Percentiles rank a stretch among this genome's conserved stretches.
These are phyloP conservation scores for Drymodes brunneopygia DNA, from an alignment of 2,113 vertebrate genomes.

Conservation along the genomic window DNA sequence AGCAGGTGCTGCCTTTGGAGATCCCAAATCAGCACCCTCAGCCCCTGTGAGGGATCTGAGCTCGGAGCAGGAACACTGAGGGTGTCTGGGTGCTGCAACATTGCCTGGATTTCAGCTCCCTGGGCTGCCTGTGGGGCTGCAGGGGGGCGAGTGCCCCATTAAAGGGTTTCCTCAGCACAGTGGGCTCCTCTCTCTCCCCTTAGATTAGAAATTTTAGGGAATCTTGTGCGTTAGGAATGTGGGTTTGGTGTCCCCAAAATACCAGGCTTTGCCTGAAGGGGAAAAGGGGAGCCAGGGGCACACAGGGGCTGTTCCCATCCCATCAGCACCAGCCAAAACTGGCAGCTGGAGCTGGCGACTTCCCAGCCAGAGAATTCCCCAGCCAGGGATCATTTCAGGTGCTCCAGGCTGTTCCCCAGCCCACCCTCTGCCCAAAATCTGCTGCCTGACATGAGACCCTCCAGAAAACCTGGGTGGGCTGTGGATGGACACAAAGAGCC, in stretches of 20 bases:
- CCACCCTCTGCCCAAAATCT: not conserved
- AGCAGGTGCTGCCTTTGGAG: not conserved
- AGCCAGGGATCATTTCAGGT: fast-evolving
- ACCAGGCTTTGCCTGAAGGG: not conserved
- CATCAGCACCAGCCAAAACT: fast-evolving
- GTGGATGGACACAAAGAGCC: not conserved
- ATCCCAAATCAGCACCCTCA: not conserved
- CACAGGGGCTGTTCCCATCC: fast-evolving
- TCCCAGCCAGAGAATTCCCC: not conserved
- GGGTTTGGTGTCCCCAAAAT: not conserved
- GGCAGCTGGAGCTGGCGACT: not conserved
- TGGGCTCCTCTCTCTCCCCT: not conserved
- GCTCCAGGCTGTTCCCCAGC: not conserved
- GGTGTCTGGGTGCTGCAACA: fast-evolving
- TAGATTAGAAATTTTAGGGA: fast-evolving
- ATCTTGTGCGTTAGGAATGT: fast-evolving
- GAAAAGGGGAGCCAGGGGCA: fast-evolving
- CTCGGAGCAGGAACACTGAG: fast-evolving
- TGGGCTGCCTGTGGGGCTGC: not conserved
- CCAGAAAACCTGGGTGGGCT: fast-evolving
- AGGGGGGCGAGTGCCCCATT: fast-evolving
- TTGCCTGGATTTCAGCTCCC: not conserved
- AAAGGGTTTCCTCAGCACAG: not conserved
- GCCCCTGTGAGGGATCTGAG: not conserved
- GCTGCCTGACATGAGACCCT: fast-evolving